Conservation (phyloP, 2,888 invertebrate genomes). For the Taenaris catops region DNA sequence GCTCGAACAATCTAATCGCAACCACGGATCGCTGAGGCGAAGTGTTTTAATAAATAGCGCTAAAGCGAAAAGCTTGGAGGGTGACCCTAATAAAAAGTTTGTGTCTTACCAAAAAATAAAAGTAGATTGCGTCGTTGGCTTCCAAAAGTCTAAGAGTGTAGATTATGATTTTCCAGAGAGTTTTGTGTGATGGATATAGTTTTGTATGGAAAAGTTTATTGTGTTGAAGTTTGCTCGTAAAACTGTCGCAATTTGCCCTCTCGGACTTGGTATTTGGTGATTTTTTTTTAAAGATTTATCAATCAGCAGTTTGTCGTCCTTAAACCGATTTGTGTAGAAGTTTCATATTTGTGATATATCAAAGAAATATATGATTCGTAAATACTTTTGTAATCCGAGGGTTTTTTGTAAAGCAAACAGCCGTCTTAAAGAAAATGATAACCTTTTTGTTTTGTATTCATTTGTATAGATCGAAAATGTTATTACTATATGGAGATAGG, state of each 20-base stretch:
- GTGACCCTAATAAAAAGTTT: slow-evolving; percentile 44
- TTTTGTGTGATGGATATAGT: slow-evolving; percentile 49
- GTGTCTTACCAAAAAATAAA: slow-evolving; percentile 57
- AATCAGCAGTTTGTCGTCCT: slow-evolving; percentile 7
- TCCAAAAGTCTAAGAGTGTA: slow-evolving; percentile 59
- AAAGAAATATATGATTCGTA: too few relatives aligned
- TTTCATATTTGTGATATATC: too few relatives aligned
- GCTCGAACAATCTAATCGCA: slow-evolving; percentile 39
- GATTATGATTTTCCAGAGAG: slow-evolving; percentile 68
- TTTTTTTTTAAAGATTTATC: slow-evolving; percentile 10
- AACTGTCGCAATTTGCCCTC: slow-evolving; percentile 9
- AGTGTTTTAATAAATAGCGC: slow-evolving; percentile 72
- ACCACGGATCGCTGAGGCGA: slow-evolving; percentile 64
- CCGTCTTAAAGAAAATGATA: too few relatives aligned
- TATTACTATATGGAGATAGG: too few relatives aligned
- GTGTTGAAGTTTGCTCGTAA: slow-evolving; percentile 24
- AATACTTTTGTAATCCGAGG: too few relatives aligned
- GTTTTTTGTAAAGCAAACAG: too few relatives aligned
- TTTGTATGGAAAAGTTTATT: slow-evolving; percentile 26
- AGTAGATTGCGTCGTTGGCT: slow-evolving; percentile 64
- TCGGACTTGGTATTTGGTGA: slow-evolving; percentile 4
- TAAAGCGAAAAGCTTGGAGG: slow-evolving; percentile 61
- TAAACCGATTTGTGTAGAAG: slow-evolving; percentile 4
- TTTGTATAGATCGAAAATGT: too few relatives aligned
- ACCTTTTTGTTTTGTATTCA: too few relatives aligned